These are phyloP conservation scores for Cylloceria caligata DNA, from an alignment of 2,888 invertebrate species.

Conservation along the genomic window DNA sequence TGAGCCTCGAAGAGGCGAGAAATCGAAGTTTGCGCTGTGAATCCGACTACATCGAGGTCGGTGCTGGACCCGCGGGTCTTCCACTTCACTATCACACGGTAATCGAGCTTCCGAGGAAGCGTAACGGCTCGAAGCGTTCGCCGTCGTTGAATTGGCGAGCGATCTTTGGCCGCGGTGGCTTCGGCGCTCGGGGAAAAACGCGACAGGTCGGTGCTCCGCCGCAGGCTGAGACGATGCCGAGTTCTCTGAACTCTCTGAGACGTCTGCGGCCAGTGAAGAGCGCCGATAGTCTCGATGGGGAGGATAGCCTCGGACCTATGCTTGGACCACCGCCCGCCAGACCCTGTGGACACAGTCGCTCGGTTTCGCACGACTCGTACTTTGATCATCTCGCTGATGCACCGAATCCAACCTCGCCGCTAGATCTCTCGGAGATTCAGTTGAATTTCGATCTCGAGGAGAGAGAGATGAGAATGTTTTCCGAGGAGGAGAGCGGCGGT, in stretches of 20 bases:
- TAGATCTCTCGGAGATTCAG: conserved; percentile 93
- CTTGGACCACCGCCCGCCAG: conserved; percentile 85
- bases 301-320: conserved; percentile 80
- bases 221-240: conserved; percentile 81
- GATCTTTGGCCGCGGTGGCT: conserved; percentile 87
- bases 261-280: conserved; percentile 89
- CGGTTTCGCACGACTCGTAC: conserved; percentile 97
- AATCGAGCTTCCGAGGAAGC: conserved; percentile 92
- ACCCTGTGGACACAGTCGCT: conserved; percentile 87
- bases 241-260: conserved; percentile 81
- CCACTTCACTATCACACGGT: conserved; percentile 96
- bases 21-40: conserved; percentile 88
- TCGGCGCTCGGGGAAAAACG: conserved; percentile 79
- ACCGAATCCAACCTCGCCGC: conserved; percentile 84
- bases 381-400: conserved; percentile 92
- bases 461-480: conserved; percentile 94
- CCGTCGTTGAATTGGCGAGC: conserved; percentile 91
- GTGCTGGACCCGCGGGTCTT: conserved; percentile 92
- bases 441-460: conserved; percentile 94
- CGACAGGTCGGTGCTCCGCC: conserved; percentile 86
- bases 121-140: conserved; percentile 88
- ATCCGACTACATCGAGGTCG: conserved; percentile 90
- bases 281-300: conserved; percentile 88
- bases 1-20: conserved; percentile 95
- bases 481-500: conserved; percentile 93